Percentiles rank a stretch among this genome's conserved stretches.
These are phyloP conservation scores for Diadophis punctatus DNA, from an alignment of 2,113 vertebrate species.

Conservation along the genomic window DNA sequence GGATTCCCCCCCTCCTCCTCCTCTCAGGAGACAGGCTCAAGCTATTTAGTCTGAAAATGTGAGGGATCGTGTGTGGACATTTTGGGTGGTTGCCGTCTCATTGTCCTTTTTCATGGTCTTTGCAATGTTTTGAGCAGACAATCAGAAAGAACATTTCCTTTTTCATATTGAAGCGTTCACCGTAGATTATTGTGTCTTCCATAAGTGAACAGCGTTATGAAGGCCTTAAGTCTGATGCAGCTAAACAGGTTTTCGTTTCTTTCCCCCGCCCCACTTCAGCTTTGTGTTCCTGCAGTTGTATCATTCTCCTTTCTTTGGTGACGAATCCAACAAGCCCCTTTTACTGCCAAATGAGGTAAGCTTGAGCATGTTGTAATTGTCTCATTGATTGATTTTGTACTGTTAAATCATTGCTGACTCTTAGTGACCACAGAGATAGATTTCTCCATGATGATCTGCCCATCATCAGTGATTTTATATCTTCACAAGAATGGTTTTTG, in stretches of 20 bases:
- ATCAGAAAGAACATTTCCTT: not conserved
- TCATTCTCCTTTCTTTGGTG: slow-evolving; percentile 82
- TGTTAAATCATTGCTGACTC: not conserved
- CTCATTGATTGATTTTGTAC: not conserved
- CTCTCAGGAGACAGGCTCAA: not conserved
- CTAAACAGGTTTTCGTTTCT: not conserved
- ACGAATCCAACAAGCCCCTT: slow-evolving; percentile 80
- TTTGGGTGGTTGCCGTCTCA: no score
- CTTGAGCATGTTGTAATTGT: not conserved
- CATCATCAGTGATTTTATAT: no score
- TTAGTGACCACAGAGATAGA: not conserved
- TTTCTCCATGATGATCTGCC: not conserved
- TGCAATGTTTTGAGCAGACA: not conserved
- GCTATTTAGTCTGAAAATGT: not conserved
- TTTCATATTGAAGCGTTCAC: not conserved
- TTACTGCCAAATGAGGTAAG: slow-evolving; percentile 70
- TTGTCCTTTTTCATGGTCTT: not conserved
- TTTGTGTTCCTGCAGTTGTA: slow-evolving; percentile 84
- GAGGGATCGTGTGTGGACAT: not conserved
- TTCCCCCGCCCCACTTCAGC: slow-evolving; percentile 44
- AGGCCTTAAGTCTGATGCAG: not conserved
- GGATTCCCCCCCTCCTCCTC: not conserved
- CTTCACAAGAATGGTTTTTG: no score
- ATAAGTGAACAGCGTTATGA: no score
- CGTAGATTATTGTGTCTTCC: not conserved